Percentiles rank a stretch among this genome's conserved stretches.
phyloP scores from a whole-genome alignment of 1,140 invertebrate genomes.

The Thrips palmi region DNA sequence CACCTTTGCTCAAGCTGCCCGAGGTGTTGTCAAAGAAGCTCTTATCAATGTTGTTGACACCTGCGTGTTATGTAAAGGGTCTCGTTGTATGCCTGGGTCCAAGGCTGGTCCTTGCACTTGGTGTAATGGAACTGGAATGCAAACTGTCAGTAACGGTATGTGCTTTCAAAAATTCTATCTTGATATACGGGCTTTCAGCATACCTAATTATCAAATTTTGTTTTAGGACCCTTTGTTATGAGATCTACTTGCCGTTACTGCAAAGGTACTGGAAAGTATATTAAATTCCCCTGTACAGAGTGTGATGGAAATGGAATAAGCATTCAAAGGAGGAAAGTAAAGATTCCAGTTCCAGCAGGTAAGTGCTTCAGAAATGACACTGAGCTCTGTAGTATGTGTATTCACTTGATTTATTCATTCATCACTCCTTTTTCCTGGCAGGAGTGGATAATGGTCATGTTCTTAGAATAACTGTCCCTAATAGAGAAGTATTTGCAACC shows the following conservation, averaged over 20 bases:
- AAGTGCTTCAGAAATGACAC: slow-evolving; percentile 6
- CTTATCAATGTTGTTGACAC: slow-evolving; percentile 81
- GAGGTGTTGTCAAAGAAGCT: slow-evolving; percentile 89
- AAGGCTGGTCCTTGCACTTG: slow-evolving; percentile 71
- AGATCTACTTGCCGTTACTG: slow-evolving; percentile 87
- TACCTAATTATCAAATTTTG: not conserved
- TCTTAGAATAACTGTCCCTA: slow-evolving; percentile 76
- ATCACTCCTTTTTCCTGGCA: no score
- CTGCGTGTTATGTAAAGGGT: slow-evolving; percentile 77
- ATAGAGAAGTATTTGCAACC: slow-evolving; percentile 79
- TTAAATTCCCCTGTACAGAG: slow-evolving; percentile 79
- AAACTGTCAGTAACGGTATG: slow-evolving; percentile 56
- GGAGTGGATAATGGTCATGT: slow-evolving; percentile 91
- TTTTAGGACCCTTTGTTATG: slow-evolving; percentile 88
- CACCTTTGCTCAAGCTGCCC: slow-evolving; percentile 86
- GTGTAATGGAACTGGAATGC: slow-evolving; percentile 95
- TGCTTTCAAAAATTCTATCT: no score
- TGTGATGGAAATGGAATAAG: slow-evolving; percentile 87
- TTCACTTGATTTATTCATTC: slow-evolving; percentile 6
- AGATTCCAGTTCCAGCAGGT: slow-evolving; percentile 92
- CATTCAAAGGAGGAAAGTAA: slow-evolving; percentile 75
- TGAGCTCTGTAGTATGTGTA: not conserved
- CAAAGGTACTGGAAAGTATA: slow-evolving; percentile 68
- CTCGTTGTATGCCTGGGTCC: slow-evolving; percentile 68
- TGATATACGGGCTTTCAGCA: no score